A percentile compares a stretch with the other conserved stretches of the same genome.
These are phyloP conservation scores for Pseudococcus jackbeardsleyi DNA, from an alignment of 2,888 invertebrate species.

Conservation along the genomic window DNA sequence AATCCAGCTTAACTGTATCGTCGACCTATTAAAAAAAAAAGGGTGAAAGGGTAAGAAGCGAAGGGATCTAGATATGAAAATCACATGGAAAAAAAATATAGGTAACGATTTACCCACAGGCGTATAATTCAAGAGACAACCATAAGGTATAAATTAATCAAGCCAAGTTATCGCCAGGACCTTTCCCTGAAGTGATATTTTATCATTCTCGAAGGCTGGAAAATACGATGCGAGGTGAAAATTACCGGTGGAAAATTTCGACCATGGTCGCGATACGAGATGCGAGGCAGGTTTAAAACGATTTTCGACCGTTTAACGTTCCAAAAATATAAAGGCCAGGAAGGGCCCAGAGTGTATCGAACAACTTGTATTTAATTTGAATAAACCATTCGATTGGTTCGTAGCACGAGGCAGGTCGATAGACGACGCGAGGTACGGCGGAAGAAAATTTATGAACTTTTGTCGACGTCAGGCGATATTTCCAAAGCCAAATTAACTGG, in stretches of 20 bases:
- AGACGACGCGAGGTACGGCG: background rate
- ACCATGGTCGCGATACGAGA: background rate
- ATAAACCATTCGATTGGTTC: slow-evolving; percentile 37
- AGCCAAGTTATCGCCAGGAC: background rate
- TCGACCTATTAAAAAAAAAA: slow-evolving; percentile 30
- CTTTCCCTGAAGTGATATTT: background rate
- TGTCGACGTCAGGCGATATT: slow-evolving; percentile 46
- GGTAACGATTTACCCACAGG: background rate
- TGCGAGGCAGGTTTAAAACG: background rate
- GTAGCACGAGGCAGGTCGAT: background rate
- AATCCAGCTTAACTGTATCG: slow-evolving; percentile 41
- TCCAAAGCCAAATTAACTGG: slow-evolving; percentile 33
- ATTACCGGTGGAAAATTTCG: background rate
- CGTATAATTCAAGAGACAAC: background rate
- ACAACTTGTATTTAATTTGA: slow-evolving; percentile 32
- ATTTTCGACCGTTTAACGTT: slow-evolving; percentile 12
- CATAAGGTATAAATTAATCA: background rate
- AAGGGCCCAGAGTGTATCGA: background rate
- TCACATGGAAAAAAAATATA: background rate
- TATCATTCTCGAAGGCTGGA: background rate
- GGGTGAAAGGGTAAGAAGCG: background rate
- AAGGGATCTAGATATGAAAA: background rate
- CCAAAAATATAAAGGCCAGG: background rate
- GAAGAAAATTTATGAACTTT: slow-evolving; percentile 41
- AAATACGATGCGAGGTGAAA: background rate